Evolutionary conservation across 2,113 vertebrate species (phyloP).

Genomic region (Psephotus haematonotus): DNA sequence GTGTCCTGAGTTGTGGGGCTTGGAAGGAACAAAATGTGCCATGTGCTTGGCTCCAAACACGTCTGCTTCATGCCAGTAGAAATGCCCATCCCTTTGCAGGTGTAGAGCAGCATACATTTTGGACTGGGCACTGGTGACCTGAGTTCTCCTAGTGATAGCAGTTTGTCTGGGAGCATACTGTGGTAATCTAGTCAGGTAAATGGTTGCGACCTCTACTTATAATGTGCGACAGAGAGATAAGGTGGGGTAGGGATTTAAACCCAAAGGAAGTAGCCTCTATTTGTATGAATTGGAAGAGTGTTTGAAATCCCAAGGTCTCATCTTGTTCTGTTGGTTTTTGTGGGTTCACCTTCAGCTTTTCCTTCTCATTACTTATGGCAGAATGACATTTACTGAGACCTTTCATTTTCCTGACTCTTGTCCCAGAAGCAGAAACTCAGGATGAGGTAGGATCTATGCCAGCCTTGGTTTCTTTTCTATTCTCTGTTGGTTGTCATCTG

Average conservation of each 20-base stretch:
- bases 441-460: neutral
- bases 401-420: constrained; percentile 13
- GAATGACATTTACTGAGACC: neutral
- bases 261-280: neutral
- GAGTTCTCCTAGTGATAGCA: neutral
- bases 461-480: neutral
- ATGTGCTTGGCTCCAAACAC: rapidly evolving
- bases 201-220: neutral
- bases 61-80: neutral
- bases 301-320: neutral
- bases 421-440: constrained; percentile 11
- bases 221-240: neutral
- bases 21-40: neutral
- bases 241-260: neutral
- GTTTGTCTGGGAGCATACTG: neutral
- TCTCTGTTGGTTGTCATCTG: neutral
- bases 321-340: constrained; percentile 1
- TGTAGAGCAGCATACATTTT: rapidly evolving
- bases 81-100: neutral
- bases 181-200: neutral
- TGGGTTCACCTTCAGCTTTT: constrained; percentile 21
- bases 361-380: neutral
- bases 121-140: neutral
- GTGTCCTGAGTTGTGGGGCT: neutral
- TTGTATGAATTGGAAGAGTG: neutral